phyloP scores from a whole-genome alignment of 2,888 invertebrate genomes.

The Ophioninae sp. region DNA sequence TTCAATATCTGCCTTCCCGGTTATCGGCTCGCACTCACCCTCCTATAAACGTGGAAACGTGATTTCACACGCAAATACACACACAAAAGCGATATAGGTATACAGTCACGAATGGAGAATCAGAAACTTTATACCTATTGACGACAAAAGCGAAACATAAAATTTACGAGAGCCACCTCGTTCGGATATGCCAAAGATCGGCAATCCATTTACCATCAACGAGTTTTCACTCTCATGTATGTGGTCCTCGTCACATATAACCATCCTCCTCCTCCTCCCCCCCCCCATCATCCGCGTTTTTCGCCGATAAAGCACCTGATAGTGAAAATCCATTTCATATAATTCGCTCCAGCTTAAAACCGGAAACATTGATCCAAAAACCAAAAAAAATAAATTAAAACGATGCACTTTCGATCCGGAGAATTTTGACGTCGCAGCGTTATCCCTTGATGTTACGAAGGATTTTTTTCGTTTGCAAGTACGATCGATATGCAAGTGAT shows the following conservation, averaged over 20 bases:
- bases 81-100: neutral
- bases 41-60: too few species aligned
- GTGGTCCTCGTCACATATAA: neutral
- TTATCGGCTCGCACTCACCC: neutral
- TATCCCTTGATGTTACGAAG: constrained; percentile 33
- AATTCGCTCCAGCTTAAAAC: neutral
- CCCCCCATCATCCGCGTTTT: too few species aligned
- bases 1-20: constrained; percentile 14
- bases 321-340: neutral
- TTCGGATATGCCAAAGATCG: constrained; percentile 50
- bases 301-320: neutral
- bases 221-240: constrained; percentile 15
- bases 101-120: constrained; percentile 22
- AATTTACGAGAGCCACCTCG: constrained; percentile 49
- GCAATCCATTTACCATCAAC: constrained; percentile 52
- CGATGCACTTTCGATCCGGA: neutral
- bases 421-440: constrained; percentile 35
- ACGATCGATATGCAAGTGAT: constrained; percentile 52
- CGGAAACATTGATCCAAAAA: neutral
- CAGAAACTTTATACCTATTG: constrained; percentile 55
- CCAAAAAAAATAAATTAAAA: neutral
- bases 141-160: constrained; percentile 50
- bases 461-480: constrained; percentile 14
- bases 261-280: too few species aligned
- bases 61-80: too few species aligned